phyloP scores from a whole-genome alignment of 2,888 invertebrate genomes.

The Habrosyne pyritoides region DNA sequence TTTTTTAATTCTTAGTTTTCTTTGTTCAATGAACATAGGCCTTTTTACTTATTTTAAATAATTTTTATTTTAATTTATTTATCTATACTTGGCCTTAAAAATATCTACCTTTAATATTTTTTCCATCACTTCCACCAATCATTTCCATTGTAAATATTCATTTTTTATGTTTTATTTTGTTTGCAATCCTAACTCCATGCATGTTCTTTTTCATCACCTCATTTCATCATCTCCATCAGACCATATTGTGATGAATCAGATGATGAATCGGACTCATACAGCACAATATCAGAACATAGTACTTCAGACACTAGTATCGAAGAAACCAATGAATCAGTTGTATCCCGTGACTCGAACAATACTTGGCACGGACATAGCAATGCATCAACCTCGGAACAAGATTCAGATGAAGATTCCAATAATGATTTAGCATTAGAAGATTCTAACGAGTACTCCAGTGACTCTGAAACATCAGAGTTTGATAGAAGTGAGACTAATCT shows the following conservation, averaged over 20 bases:
- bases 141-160: not conserved
- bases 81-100: no score
- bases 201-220: conserved; percentile 2
- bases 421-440: not conserved
- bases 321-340: conserved; percentile 9
- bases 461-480: conserved; percentile 1
- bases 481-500: conserved; percentile 9
- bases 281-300: conserved; percentile 59
- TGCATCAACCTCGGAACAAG: not conserved
- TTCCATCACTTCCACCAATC: not conserved
- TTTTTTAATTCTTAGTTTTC: conserved; percentile 12
- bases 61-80: no score
- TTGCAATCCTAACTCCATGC: conserved; percentile 5
- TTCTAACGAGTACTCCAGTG: not conserved
- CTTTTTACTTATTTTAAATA: not conserved
- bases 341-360: not conserved
- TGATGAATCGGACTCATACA: conserved; percentile 40
- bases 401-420: not conserved
- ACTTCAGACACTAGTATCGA: conserved; percentile 65
- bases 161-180: conserved; percentile 16
- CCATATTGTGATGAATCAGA: not conserved
- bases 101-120: not conserved
- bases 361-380: not conserved
- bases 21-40: conserved; percentile 15
- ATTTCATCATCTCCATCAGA: conserved; percentile 3